Percentiles rank a stretch among this genome's conserved stretches.
phyloP scores from a whole-genome alignment of 2,113 vertebrate species.

The Lynx canadensis region DNA sequence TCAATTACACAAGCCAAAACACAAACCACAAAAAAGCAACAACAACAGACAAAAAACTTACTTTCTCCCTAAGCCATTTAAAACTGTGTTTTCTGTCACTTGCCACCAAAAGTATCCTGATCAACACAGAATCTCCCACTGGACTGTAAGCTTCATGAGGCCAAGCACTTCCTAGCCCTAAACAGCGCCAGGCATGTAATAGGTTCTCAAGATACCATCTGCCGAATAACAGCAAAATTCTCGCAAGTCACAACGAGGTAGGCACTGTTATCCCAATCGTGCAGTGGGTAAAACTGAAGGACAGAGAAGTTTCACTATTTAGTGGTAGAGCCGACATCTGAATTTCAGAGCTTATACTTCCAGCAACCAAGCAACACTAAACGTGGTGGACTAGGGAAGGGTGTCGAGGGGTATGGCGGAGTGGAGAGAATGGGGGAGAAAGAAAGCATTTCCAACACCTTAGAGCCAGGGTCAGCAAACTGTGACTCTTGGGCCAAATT shows the following conservation, averaged over 20 bases:
- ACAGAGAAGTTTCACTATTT: neutral
- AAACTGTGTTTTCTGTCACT: neutral
- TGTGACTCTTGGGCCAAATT: neutral
- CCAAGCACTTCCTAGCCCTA: neutral
- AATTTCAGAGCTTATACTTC: neutral
- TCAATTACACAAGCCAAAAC: neutral
- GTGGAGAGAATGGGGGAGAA: neutral
- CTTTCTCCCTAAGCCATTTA: neutral
- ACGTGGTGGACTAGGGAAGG: neutral
- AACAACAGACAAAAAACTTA: neutral
- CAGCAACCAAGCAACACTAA: neutral
- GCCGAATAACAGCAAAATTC: neutral
- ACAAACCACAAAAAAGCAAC: neutral
- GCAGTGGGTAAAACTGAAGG: neutral
- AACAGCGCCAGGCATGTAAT: neutral
- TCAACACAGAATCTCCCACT: neutral
- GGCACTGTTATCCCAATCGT: neutral
- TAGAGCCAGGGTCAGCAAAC: neutral
- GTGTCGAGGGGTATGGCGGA: neutral
- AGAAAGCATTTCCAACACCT: neutral
- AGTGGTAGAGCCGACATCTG: neutral
- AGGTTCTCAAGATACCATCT: neutral
- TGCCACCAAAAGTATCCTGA: neutral
- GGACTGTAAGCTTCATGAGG: neutral
- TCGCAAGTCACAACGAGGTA: neutral